phyloP scores from a whole-genome alignment of 23 tunicate genomes.

The Oikopleura vanhoeffeni region DNA sequence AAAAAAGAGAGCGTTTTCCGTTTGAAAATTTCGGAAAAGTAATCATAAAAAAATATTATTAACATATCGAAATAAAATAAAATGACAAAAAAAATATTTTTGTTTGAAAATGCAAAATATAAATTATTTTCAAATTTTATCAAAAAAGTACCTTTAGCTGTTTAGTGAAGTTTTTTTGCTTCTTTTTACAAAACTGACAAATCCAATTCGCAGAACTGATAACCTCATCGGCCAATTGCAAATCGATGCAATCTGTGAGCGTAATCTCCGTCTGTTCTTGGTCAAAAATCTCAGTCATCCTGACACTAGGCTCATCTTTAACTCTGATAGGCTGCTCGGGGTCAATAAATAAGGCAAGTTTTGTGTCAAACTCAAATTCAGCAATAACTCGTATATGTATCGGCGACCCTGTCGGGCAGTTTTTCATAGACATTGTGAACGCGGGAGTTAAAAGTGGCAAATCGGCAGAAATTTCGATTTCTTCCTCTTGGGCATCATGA shows the following conservation, averaged over 20 bases:
- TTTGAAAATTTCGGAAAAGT: no score
- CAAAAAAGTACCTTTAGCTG: no score
- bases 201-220: background rate
- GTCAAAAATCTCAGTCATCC: background rate
- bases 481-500: background rate
- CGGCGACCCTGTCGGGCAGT: slow-evolving; percentile 3
- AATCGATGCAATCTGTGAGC: background rate
- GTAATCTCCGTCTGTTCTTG: background rate
- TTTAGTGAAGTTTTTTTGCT: background rate
- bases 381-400: slow-evolving; percentile 7
- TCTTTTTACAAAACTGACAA: slow-evolving; percentile 8
- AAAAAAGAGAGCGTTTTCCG: no score
- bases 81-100: no score
- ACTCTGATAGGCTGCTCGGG: background rate
- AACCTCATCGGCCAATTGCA: background rate
- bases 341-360: background rate
- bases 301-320: slow-evolving; percentile 1
- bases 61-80: no score
- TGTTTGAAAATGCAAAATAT: no score
- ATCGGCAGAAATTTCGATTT: background rate
- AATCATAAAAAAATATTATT: no score
- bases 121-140: no score
- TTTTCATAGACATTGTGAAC: background rate
- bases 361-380: background rate
- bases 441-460: background rate